Percentiles rank a stretch among this genome's conserved stretches.
Conservation (phyloP, 2,797 vertebrate species). For the Coregonus sp. region DNA sequence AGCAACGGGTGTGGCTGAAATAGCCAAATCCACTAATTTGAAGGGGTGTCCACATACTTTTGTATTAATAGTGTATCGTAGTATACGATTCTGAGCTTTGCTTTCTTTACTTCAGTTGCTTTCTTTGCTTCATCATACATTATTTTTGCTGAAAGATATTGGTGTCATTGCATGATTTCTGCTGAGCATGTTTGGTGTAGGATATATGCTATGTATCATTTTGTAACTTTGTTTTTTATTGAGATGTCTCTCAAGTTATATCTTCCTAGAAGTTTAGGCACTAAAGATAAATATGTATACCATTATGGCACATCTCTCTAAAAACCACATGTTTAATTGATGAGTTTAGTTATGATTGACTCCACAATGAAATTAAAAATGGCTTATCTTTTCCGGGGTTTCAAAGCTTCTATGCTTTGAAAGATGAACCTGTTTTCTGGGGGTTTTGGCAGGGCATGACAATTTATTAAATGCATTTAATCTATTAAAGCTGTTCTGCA, state of each 20-base stretch:
- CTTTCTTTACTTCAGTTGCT: too few species aligned
- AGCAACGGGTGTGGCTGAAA: too few species aligned
- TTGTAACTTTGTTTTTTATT: background rate
- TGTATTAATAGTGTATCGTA: too few species aligned
- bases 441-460: conserved; percentile 56
- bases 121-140: background rate
- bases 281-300: conserved; percentile 21
- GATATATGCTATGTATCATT: conserved; percentile 8
- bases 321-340: conserved; percentile 53
- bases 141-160: too few species aligned
- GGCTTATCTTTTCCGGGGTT: conserved; percentile 42
- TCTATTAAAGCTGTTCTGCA: conserved; percentile 73
- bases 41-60: too few species aligned
- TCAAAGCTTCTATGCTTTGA: conserved; percentile 61
- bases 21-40: too few species aligned
- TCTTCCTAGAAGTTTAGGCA: conserved; percentile 7
- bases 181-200: background rate
- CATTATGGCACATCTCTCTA: conserved; percentile 29
- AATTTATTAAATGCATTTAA: conserved; percentile 76
- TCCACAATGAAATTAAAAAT: conserved; percentile 59
- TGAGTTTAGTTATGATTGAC: conserved; percentile 44
- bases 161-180: background rate
- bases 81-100: too few species aligned
- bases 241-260: background rate
- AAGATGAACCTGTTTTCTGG: conserved; percentile 65